Evolutionary conservation across 1,140 invertebrate genomes (phyloP), one percentile per base, ranked within the genome.

Genomic region (Bombus picipes): DNA sequence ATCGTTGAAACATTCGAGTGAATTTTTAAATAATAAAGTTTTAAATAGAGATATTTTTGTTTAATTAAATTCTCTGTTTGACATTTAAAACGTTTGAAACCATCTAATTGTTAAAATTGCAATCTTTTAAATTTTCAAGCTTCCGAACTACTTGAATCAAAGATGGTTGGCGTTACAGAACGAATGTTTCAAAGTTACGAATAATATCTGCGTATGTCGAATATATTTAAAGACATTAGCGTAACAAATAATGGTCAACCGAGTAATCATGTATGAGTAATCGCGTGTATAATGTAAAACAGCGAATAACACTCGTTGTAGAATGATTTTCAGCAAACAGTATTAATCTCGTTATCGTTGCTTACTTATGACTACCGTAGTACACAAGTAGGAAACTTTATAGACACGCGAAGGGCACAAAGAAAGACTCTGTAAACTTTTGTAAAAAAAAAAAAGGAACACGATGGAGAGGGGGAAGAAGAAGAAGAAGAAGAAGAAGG

Each of bases 261-360:
- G 65, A 72, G 37, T 71, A 65, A 62, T 71, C 62, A 73, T 37
- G 22, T 81, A 81, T 74, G 34, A 66, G 68, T 81, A 75, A 81
- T 85, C 34, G 47, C 37, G 62, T 34, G 71, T 37, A 74, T 62
- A 68, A 53, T 75, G 34, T 81, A 68, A 85, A 81, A 80, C 57
- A 43, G 37, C 62, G 65, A 70, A 57, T 41, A 53, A 37, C 47
- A 74, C 37, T 68, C 62, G 81, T 88, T 62, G 39, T 73, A 79
- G 78, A 71, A 71, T 41, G 47, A 80, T 70, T 62, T 80, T 85
- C 87, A 75, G 32, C 34, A 62, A 81, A 90, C 89, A 90, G 89
- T 90, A 90, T 90, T 90, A 90, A 65, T 66, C 83, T 84, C 76
- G 79, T 79, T 85, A 86, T 90, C 80, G 83, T 90, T 90, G 87